Evolutionary conservation across 2,888 invertebrate genomes (phyloP), one percentile per base, ranked within the genome.

Genomic region (Tetramorium bicarinatum): DNA sequence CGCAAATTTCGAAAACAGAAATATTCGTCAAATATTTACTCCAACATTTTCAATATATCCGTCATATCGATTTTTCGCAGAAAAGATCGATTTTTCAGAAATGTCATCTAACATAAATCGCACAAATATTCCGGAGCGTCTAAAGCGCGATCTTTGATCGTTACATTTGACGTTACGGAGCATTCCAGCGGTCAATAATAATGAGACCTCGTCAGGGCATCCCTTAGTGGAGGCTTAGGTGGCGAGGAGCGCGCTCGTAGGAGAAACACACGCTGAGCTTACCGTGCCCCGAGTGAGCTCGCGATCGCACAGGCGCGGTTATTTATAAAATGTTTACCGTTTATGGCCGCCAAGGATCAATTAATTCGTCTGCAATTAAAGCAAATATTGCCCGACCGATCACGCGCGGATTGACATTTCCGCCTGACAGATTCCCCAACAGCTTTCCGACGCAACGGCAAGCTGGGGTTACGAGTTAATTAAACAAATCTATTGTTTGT

Each of bases 401-500:
- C 79, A 71, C 25, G 79, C 59, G 47, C 41, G 41, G 29, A 77
- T 77, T 77, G 49, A 61, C 47, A 49, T 72, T 71, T 80, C 38
- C 47, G 11, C 4, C n/a, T 61, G 79, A 49, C 25, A 13, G 8
- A 6, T 21, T 61, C 21, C 1, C 47, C 38, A 25, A 11, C 38
- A 69, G 56, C 77, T 67, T 44, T 29, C 18, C 13, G 18, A 47
- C 44, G 59, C 9, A n/a, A 71, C 4, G 9, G 21, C 47, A 79
- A 79, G 38, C 18, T 38, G 34, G 38, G 15, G 61, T 80, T 49
- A 77, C 44, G 21, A 41, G 54, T 44, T 67, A 44, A 71, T 80
- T 59, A 80, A 25, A 71, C 71, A 71, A 79, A 71, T 61, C 56
- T 56, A 69, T 67, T 25, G 18, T 21, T 15, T 15, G 62, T 62